Evolutionary conservation across 1,140 invertebrate genomes (phyloP), one percentile per base, ranked within the genome.

Genomic region (Stegodyphus mimosarum): DNA sequence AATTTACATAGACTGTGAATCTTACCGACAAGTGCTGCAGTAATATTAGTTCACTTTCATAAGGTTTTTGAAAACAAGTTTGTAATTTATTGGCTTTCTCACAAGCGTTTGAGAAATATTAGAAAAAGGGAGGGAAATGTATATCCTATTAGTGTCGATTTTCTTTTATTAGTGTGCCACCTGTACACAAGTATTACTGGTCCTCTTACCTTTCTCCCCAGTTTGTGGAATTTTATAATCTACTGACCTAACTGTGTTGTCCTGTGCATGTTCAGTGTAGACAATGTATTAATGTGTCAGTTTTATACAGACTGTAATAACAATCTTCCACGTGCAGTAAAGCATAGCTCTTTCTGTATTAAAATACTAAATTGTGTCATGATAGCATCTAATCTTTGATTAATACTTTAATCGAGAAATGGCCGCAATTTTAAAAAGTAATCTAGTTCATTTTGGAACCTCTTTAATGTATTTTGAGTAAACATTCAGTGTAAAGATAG

Each of bases 261-360:
- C 83, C 83, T 78, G 83, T 85, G 75, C 75, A 77, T 85, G 83
- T 85, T 77, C 64, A 77, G 52, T 85, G 83, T 85, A 85, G 83
- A 77, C 75, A 78, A 71, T 85, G 83, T 85, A 85, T 77, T 74
- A 83, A 55, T 64, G 83, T 85, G 83, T 85, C 73, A 77, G 83
- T 85, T 85, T 85, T 85, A 85, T 85, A 85, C 74, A 51, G 83
- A 85, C 83, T 85, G 75, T 77, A 77, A 70, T 71, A 72, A 85
- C 73, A 85, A 85, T 85, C 83, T 85, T 78, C 81, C 81, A 83
- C 75, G 75, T 85, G 75, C 83, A 85, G 83, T 85, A 85, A 85
- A 66, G 15, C 71, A 66, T 72, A 85, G 75, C 17, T 71, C 17
- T 49, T 18, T 18, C 55, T 49, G 17, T 33, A 71, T 11, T 10